These are phyloP conservation scores for Orestias chungarensis DNA, from an alignment of 2,797 vertebrate genomes.

Conservation along the genomic window DNA sequence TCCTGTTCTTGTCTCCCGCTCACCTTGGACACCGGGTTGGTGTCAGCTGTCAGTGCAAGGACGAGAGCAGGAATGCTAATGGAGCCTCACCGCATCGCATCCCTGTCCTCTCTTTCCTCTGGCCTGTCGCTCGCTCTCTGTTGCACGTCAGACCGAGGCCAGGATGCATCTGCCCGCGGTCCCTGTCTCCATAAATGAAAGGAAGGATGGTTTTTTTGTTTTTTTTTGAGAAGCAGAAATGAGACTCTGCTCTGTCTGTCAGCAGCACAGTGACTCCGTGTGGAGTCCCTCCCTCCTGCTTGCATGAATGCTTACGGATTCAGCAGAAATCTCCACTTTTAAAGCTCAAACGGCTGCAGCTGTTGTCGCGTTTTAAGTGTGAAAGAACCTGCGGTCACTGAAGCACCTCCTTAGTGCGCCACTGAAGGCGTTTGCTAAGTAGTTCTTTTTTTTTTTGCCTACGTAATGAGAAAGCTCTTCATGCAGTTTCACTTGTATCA, in stretches of 20 bases:
- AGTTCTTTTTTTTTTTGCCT: constrained; percentile 10
- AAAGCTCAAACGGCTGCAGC: constrained; percentile 48
- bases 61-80: constrained; percentile 73
- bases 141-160: constrained; percentile 48
- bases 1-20: constrained; percentile 71
- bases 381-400: constrained; percentile 37
- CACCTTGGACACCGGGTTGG: constrained; percentile 72
- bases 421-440: constrained; percentile 19
- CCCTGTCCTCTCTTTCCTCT: constrained; percentile 18
- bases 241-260: constrained; percentile 42
- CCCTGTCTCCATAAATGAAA: constrained; percentile 54
- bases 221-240: constrained; percentile 58
- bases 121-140: constrained; percentile 10
- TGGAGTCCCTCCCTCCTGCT: constrained; percentile 45
- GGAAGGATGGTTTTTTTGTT: constrained; percentile 52
- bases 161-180: constrained; percentile 53
- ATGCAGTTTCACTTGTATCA: constrained; percentile 12
- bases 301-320: constrained; percentile 49
- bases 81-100: constrained; percentile 52
- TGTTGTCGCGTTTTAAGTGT: constrained; percentile 37
- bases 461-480: constrained; percentile 1
- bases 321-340: constrained; percentile 48
- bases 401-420: constrained; percentile 15
- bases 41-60: constrained; percentile 76
- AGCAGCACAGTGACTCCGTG: constrained; percentile 42